These are phyloP conservation scores for Crotalus adamanteus DNA, from an alignment of 2,797 vertebrate species.

Conservation along the genomic window DNA sequence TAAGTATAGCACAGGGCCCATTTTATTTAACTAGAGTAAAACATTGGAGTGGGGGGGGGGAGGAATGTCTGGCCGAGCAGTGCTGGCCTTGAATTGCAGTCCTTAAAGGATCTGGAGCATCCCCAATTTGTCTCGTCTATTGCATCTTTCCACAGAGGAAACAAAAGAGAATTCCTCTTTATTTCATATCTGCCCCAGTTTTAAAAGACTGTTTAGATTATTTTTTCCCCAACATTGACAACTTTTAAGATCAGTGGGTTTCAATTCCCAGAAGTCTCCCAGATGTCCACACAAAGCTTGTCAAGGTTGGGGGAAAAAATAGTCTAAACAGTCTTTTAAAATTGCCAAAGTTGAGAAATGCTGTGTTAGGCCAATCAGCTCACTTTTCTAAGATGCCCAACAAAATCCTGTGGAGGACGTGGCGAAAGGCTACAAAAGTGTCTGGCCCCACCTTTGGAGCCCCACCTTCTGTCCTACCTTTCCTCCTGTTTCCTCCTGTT, in stretches of 20 bases:
- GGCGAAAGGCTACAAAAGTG: background rate
- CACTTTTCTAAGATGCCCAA: background rate
- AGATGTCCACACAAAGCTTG: background rate
- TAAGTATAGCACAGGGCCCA: conserved; percentile 47
- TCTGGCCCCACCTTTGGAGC: background rate
- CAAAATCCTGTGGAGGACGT: background rate
- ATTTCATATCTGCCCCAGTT: background rate
- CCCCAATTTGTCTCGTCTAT: background rate
- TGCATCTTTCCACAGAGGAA: background rate
- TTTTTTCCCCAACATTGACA: too few relatives aligned
- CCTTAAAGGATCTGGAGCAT: background rate
- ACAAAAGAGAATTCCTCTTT: background rate
- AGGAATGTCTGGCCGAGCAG: background rate
- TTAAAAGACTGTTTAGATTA: background rate
- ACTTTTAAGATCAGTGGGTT: too few relatives aligned
- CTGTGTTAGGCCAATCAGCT: background rate
- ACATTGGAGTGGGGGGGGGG: too few relatives aligned
- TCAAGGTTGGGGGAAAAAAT: background rate
- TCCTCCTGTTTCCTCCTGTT: background rate
- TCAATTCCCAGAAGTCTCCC: background rate
- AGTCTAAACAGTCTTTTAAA: background rate
- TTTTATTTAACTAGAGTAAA: too few relatives aligned
- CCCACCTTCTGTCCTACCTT: background rate
- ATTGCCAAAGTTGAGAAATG: background rate
- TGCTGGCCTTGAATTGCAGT: background rate